Evolutionary conservation across 2,797 vertebrate genomes (phyloP).

Genomic region (Urosaurus nigricauda): DNA sequence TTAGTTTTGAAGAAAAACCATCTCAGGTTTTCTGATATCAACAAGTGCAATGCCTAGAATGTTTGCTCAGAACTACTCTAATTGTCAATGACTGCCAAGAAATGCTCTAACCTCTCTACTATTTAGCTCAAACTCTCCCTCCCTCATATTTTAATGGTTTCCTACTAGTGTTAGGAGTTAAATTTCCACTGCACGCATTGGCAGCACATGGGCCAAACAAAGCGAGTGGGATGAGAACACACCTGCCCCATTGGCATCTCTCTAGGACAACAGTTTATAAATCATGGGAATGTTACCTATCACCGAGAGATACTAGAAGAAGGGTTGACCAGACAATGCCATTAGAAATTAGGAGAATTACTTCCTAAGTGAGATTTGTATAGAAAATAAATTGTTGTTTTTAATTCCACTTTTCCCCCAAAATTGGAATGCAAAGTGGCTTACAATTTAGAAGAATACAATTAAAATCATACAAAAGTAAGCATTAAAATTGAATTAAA

Average conservation of each 20-base stretch:
- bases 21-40: constrained; percentile 47
- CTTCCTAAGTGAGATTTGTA: neutral
- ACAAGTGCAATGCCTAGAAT: constrained; percentile 23
- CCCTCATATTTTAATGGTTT: constrained; percentile 14
- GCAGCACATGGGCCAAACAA: too few relatives aligned
- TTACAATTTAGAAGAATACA: too few relatives aligned
- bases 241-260: constrained; percentile 25
- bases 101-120: constrained; percentile 43
- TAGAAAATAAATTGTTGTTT: neutral
- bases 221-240: too few relatives aligned
- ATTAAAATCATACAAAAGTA: too few relatives aligned
- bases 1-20: constrained; percentile 52
- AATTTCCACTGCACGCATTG: constrained; percentile 27
- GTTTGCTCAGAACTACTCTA: constrained; percentile 37
- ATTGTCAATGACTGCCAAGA: constrained; percentile 29
- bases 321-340: constrained; percentile 37
- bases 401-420: too few relatives aligned
- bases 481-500: too few relatives aligned
- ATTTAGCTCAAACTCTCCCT: constrained; percentile 42
- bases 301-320: constrained; percentile 37
- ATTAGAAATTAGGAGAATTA: neutral
- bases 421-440: too few relatives aligned
- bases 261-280: constrained; percentile 35
- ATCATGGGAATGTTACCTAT: constrained; percentile 6
- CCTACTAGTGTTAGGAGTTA: constrained; percentile 43